Percentiles rank a stretch among this genome's conserved stretches.
Conservation (phyloP, 2,113 vertebrate species). For the Natator depressus region DNA sequence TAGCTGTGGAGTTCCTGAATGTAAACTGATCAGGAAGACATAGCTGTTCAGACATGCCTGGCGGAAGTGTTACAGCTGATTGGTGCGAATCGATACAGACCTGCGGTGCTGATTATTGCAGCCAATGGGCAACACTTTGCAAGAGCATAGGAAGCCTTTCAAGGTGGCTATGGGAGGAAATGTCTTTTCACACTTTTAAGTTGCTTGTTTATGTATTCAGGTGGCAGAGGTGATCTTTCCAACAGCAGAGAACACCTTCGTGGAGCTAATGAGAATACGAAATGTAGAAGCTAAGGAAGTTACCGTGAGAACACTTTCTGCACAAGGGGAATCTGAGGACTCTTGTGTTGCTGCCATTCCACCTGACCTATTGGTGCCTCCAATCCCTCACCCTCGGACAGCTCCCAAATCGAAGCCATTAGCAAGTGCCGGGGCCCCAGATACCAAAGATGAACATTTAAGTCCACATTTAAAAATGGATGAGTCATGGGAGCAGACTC, state of each 20-base stretch:
- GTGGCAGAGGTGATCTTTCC: conserved; percentile 93
- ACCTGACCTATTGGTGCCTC: conserved; percentile 89
- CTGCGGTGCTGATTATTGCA: neutral
- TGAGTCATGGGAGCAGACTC: conserved; percentile 89
- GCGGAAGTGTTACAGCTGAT: neutral
- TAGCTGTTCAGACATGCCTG: neutral
- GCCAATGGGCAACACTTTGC: neutral
- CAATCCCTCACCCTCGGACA: conserved; percentile 81
- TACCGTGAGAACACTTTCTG: conserved; percentile 92
- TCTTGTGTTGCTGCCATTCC: conserved; percentile 86
- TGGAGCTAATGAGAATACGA: conserved; percentile 89
- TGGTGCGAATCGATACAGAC: neutral
- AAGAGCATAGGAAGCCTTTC: accelerated
- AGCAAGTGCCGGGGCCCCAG: conserved; percentile 90
- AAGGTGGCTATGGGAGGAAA: neutral
- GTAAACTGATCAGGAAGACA: neutral
- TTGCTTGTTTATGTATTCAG: conserved; percentile 63
- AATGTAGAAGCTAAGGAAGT: conserved; percentile 88
- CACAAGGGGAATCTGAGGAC: conserved; percentile 94
- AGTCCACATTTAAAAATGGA: conserved; percentile 77
- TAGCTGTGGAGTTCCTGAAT: neutral
- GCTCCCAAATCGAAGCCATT: conserved; percentile 88
- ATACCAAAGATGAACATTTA: conserved; percentile 94
- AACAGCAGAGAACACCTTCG: conserved; percentile 82
- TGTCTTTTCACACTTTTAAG: accelerated